Evolutionary conservation across 2,888 invertebrate genomes (phyloP).

Genomic region (Dascillus cervinus): DNA sequence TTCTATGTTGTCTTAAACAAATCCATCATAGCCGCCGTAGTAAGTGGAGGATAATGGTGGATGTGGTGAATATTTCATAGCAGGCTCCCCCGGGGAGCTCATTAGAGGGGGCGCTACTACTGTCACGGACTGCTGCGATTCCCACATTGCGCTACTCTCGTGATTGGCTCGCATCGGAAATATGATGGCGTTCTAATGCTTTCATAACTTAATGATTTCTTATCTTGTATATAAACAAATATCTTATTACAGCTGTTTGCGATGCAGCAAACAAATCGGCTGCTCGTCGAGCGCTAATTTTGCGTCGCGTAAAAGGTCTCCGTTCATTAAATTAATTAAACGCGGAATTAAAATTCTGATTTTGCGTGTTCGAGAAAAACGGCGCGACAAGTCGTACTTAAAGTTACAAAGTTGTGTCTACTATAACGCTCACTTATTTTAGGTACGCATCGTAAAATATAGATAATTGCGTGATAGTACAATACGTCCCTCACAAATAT

Average conservation of each 20-base stretch:
- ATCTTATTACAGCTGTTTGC: conserved; percentile 18
- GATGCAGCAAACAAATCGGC: conserved; percentile 5
- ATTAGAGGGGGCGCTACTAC: conserved; percentile 26
- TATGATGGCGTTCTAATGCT: conserved; percentile 26
- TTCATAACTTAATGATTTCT: conserved; percentile 24
- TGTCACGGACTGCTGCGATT: conserved; percentile 31
- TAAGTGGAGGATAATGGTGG: conserved; percentile 33
- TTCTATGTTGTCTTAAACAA: conserved; percentile 20
- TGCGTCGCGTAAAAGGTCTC: too few relatives aligned
- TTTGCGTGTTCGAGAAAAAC: too few relatives aligned
- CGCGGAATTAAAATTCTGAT: too few relatives aligned
- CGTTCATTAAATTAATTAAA: too few relatives aligned
- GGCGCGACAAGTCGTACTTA: too few relatives aligned
- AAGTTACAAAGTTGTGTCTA: too few relatives aligned
- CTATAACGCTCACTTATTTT: too few relatives aligned
- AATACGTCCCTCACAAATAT: too few relatives aligned
- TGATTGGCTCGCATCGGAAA: conserved; percentile 29
- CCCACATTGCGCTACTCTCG: conserved; percentile 28
- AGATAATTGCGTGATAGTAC: too few relatives aligned
- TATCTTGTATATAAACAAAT: conserved; percentile 22
- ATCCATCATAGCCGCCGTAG: conserved; percentile 21
- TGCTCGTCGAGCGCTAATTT: too few relatives aligned
- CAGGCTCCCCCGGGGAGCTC: conserved; percentile 26
- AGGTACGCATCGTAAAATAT: too few relatives aligned
- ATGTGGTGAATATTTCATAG: conserved; percentile 33